A percentile compares a stretch with the other conserved stretches of the same genome.
phyloP scores from a whole-genome alignment of 2,113 vertebrate species.

The Apteryx mantelli region DNA sequence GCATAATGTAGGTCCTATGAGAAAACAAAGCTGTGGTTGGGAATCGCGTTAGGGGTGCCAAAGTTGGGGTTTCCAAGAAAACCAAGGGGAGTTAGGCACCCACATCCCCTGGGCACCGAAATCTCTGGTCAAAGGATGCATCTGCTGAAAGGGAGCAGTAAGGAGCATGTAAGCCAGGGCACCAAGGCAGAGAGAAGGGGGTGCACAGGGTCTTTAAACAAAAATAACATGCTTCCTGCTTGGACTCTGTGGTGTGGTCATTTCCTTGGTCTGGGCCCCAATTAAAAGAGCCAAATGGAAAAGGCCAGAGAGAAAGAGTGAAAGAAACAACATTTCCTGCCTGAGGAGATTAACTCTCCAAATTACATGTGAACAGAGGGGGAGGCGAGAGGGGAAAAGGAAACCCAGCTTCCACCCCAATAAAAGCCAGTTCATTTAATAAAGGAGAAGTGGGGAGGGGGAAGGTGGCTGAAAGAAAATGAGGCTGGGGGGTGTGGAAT shows the following conservation, averaged over 20 bases:
- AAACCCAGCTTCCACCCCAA: slow-evolving; percentile 81
- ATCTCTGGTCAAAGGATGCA: background rate
- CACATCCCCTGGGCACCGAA: background rate
- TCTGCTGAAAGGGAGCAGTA: background rate
- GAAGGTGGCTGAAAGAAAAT: slow-evolving; percentile 71
- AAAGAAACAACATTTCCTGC: slow-evolving; percentile 74
- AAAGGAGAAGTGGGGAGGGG: slow-evolving; percentile 75
- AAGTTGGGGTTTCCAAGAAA: background rate
- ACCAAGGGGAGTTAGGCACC: background rate
- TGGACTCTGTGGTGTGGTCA: background rate
- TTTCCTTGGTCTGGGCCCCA: slow-evolving; percentile 62
- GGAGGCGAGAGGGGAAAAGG: slow-evolving; percentile 77
- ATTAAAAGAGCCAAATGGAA: slow-evolving; percentile 71
- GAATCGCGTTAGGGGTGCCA: background rate
- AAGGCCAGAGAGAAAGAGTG: slow-evolving; percentile 45
- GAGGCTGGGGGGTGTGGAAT: slow-evolving; percentile 79
- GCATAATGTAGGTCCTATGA: background rate
- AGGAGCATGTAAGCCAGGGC: fast-evolving
- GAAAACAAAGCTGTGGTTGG: background rate
- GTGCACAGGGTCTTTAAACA: background rate
- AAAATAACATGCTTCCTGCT: slow-evolving; percentile 41
- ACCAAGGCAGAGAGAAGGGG: background rate
- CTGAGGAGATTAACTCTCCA: slow-evolving; percentile 76
- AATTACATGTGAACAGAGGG: slow-evolving; percentile 67
- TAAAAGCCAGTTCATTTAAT: slow-evolving; percentile 86